Evolutionary conservation across 2,113 vertebrate genomes (phyloP).

Genomic region (Asarcornis scutulata): DNA sequence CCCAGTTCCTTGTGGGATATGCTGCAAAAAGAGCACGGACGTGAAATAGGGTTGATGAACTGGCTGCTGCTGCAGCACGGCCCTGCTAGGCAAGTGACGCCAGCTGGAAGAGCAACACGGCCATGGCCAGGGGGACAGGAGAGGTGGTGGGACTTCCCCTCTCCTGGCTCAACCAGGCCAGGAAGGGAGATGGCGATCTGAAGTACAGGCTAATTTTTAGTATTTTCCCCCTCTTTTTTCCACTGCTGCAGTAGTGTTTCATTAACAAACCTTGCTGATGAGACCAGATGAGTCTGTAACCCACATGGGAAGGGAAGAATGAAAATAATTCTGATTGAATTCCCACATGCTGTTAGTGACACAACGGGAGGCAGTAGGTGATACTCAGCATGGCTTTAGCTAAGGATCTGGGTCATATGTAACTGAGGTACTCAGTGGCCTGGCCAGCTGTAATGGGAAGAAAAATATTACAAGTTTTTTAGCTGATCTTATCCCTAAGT

Average conservation of each 20-base stretch:
- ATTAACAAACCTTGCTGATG: constrained; percentile 9
- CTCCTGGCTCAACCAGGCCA: neutral
- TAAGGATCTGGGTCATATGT: neutral
- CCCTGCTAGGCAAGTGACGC: neutral
- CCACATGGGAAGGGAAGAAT: neutral
- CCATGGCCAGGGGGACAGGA: neutral
- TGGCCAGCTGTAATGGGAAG: constrained; percentile 35
- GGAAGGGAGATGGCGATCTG: neutral
- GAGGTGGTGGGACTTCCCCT: neutral
- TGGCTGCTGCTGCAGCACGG: neutral
- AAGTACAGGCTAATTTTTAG: neutral
- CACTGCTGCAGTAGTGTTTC: constrained; percentile 27
- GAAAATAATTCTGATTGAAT: constrained; percentile 8
- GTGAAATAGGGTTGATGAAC: neutral
- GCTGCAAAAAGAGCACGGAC: neutral
- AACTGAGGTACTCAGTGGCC: neutral
- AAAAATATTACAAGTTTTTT: constrained; percentile 54
- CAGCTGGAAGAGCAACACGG: neutral
- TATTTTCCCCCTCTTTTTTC: neutral
- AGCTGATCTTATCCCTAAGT: constrained; percentile 35
- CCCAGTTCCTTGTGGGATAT: neutral
- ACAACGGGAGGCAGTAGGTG: neutral
- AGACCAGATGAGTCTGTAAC: neutral
- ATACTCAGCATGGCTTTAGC: neutral
- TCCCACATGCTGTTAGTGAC: neutral